Evolutionary conservation across 2,888 invertebrate genomes (phyloP).

Genomic region (Rhagonycha lutea): DNA sequence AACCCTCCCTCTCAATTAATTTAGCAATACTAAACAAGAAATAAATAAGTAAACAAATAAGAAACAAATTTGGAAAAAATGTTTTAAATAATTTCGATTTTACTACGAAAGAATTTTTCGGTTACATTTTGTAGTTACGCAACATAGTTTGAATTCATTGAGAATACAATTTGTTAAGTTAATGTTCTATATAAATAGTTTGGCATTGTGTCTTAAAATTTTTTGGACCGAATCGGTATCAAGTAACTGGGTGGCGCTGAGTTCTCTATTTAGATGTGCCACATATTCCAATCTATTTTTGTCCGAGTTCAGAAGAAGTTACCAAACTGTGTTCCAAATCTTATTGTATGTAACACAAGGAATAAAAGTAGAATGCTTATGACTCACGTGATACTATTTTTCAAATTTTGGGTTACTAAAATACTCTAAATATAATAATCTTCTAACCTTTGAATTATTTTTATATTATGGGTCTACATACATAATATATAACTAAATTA

Average conservation of each 20-base stretch:
- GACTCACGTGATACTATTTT: not conserved
- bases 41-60: not conserved
- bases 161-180: slow-evolving; percentile 4
- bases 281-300: slow-evolving; percentile 42
- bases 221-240: slow-evolving; percentile 14
- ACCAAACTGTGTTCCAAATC: not conserved
- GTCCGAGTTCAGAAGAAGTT: slow-evolving; percentile 4
- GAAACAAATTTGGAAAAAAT: not conserved
- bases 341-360: slow-evolving; percentile 1
- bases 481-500: not conserved
- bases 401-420: not conserved
- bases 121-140: slow-evolving; percentile 1
- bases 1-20: not conserved
- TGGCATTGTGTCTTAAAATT: slow-evolving; percentile 14
- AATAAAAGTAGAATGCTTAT: not conserved
- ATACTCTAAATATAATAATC: not conserved
- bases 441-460: not conserved
- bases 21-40: not conserved
- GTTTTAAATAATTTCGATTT: not conserved
- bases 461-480: not conserved
- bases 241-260: slow-evolving; percentile 16
- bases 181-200: slow-evolving; percentile 31
- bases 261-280: slow-evolving; percentile 31
- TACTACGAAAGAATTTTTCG: not conserved
- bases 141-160: not conserved